These are phyloP conservation scores for Mus minutoides DNA, from an alignment of 2,797 vertebrate species.

Conservation along the genomic window DNA sequence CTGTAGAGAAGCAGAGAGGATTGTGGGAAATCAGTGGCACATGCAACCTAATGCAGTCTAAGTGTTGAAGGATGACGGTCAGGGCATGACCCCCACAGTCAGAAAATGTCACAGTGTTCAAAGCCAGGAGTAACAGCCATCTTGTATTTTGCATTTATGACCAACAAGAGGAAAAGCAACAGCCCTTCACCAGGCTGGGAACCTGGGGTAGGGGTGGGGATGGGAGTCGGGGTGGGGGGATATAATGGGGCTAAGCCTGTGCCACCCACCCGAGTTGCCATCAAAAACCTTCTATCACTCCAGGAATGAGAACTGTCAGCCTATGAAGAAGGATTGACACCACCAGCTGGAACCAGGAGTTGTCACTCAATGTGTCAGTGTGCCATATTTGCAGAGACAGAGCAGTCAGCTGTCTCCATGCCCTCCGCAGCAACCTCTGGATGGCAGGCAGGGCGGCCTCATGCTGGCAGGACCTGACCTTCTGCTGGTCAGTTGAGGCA, in stretches of 20 bases:
- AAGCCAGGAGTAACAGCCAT: background rate
- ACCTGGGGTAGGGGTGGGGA: no score
- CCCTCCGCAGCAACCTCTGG: background rate
- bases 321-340: background rate
- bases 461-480: background rate
- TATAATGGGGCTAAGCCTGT: background rate
- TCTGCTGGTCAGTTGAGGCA: slow-evolving; percentile 37
- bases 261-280: background rate
- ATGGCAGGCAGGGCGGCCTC: background rate
- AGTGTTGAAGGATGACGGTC: background rate
- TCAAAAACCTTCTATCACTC: background rate
- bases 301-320: background rate
- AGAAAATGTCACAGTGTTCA: background rate
- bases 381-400: background rate
- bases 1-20: background rate
- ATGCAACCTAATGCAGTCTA: background rate
- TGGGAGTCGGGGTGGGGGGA: no score
- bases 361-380: background rate
- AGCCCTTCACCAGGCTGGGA: background rate
- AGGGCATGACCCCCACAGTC: no score
- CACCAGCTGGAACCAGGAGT: background rate
- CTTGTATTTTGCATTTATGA: slow-evolving; percentile 49
- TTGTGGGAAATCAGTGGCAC: background rate
- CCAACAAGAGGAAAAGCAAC: background rate
- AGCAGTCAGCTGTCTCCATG: background rate